phyloP scores from a whole-genome alignment of 2,113 vertebrate genomes.

The Peromyscus maniculatus region DNA sequence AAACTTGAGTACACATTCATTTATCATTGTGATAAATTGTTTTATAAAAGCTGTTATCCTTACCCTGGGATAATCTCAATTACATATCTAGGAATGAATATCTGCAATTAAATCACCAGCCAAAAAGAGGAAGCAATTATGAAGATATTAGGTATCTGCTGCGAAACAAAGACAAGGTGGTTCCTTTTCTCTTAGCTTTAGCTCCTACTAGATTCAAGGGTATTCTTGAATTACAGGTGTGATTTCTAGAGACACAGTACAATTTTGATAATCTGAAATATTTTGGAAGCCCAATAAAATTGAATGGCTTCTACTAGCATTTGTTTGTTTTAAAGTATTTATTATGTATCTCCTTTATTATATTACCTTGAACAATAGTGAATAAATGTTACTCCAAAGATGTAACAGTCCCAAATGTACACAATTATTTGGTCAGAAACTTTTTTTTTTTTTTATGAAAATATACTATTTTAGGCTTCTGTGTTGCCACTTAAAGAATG shows the following conservation, averaged over 20 bases:
- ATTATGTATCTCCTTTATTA: neutral
- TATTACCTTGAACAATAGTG: neutral
- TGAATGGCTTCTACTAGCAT: neutral
- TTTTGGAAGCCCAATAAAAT: neutral
- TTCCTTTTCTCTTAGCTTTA: neutral
- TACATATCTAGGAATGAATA: neutral
- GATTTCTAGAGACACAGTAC: neutral
- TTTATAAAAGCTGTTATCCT: neutral
- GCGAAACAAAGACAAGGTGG: neutral
- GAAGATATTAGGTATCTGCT: neutral
- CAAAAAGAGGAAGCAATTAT: neutral
- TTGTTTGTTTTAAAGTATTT: neutral
- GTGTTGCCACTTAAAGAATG: neutral
- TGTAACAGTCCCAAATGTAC: neutral
- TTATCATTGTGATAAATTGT: neutral
- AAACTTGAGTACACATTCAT: neutral
- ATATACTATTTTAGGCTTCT: neutral
- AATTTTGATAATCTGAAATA: conserved; percentile 11
- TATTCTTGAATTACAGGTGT: neutral
- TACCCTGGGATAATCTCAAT: neutral
- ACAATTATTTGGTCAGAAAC: conserved; percentile 18
- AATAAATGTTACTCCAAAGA: neutral
- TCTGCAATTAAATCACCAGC: neutral
- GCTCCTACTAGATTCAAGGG: neutral
- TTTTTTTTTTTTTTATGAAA: conserved; percentile 24